Percentiles rank a stretch among this genome's conserved stretches.
Conservation (phyloP, 2,113 vertebrate species). For the Albula glossodonta region DNA sequence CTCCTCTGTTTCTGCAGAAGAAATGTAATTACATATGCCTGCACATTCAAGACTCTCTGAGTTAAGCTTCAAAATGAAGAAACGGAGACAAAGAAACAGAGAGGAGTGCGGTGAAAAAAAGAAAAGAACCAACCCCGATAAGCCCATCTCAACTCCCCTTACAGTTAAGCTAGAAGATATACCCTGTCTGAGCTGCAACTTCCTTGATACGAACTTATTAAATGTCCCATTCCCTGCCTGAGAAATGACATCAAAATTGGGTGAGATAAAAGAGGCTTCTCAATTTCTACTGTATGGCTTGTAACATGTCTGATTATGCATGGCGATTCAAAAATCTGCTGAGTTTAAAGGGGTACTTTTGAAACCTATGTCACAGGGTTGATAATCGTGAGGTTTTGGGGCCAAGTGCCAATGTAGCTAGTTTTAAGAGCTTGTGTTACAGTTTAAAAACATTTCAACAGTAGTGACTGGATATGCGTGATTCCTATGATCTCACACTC, state of each 20-base stretch:
- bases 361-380: background rate
- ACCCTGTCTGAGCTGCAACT: background rate
- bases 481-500: background rate
- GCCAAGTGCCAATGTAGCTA: background rate
- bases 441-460: background rate
- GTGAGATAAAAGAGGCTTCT: background rate
- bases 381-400: background rate
- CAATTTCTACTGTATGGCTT: background rate
- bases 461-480: background rate
- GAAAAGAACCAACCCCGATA: background rate
- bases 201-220: background rate
- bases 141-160: background rate
- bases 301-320: background rate
- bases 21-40: background rate
- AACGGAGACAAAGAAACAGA: background rate
- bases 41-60: background rate
- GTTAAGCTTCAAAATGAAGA: background rate
- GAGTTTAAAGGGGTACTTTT: background rate
- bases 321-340: background rate
- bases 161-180: background rate
- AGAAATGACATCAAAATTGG: background rate
- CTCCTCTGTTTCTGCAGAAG: background rate
- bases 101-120: background rate
- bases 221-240: background rate
- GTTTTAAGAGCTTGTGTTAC: background rate